These are phyloP conservation scores for Ericerus pela DNA, from an alignment of 1,140 invertebrate genomes.

Conservation along the genomic window DNA sequence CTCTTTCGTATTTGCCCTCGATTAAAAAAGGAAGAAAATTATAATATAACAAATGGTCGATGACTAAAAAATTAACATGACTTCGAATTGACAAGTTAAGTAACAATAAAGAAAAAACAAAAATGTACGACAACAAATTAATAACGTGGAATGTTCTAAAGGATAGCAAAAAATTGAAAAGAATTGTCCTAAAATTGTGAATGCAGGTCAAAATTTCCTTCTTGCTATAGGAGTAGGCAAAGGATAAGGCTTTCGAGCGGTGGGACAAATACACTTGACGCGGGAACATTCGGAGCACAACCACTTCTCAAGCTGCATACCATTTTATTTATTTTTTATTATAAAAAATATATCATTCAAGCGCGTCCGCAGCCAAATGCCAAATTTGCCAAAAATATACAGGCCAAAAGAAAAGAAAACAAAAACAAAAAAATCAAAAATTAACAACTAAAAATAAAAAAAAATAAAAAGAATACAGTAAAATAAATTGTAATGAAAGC, in stretches of 20 bases:
- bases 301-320: conserved; percentile 6
- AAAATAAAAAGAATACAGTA: background rate
- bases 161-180: too few species aligned
- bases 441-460: background rate
- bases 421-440: conserved; percentile 1
- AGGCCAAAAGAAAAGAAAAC: background rate
- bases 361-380: conserved; percentile 9
- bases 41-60: too few species aligned
- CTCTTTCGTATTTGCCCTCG: too few species aligned
- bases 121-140: too few species aligned
- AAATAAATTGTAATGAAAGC: too few species aligned
- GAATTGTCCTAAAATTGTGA: too few species aligned
- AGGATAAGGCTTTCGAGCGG: conserved; percentile 4
- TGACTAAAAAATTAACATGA: too few species aligned
- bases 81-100: too few species aligned
- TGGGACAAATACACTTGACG: conserved; percentile 5
- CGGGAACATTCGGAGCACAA: conserved; percentile 11
- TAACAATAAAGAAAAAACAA: too few species aligned
- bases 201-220: background rate
- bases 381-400: background rate
- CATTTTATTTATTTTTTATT: too few species aligned
- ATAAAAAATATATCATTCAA: conserved; percentile 1
- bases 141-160: too few species aligned
- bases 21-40: too few species aligned
- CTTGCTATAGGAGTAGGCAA: conserved; percentile 5